These are phyloP conservation scores for Toxostoma redivivum DNA, from an alignment of 2,113 vertebrate species.

Conservation along the genomic window DNA sequence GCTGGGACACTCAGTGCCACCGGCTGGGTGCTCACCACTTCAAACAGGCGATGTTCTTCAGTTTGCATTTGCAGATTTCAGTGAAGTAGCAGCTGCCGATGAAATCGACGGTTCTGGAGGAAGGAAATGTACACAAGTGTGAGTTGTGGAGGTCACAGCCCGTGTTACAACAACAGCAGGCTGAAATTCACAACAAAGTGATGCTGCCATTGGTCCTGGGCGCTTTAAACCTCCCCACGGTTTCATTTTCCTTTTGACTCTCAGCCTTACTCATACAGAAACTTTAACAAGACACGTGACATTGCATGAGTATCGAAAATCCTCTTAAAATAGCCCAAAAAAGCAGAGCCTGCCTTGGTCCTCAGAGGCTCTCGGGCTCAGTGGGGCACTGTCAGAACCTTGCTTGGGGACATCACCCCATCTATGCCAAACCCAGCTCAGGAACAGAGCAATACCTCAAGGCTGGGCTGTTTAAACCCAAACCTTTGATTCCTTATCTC, in stretches of 20 bases:
- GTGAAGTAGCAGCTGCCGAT: conserved; percentile 94
- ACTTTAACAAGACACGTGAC: neutral
- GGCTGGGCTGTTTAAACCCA: neutral
- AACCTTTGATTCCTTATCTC: conserved; percentile 4
- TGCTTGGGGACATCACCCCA: accelerated
- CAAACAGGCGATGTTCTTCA: conserved; percentile 93
- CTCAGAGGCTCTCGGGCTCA: neutral
- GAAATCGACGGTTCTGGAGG: conserved; percentile 89
- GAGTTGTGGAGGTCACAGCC: accelerated
- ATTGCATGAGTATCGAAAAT: accelerated
- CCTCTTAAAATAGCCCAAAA: neutral
- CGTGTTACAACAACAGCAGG: accelerated
- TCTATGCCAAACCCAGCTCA: neutral
- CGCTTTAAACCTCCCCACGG: neutral
- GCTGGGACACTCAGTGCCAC: accelerated
- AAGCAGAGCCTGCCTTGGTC: accelerated
- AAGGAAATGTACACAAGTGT: neutral
- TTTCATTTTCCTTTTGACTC: neutral
- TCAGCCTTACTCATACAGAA: neutral
- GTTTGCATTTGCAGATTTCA: conserved; percentile 91
- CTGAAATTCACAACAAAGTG: neutral
- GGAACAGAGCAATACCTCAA: neutral
- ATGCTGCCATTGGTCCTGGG: accelerated
- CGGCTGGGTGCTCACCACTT: conserved; percentile 81
- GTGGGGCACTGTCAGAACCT: accelerated